phyloP scores from a whole-genome alignment of 2,888 invertebrate genomes.

The Orthosia cruda region DNA sequence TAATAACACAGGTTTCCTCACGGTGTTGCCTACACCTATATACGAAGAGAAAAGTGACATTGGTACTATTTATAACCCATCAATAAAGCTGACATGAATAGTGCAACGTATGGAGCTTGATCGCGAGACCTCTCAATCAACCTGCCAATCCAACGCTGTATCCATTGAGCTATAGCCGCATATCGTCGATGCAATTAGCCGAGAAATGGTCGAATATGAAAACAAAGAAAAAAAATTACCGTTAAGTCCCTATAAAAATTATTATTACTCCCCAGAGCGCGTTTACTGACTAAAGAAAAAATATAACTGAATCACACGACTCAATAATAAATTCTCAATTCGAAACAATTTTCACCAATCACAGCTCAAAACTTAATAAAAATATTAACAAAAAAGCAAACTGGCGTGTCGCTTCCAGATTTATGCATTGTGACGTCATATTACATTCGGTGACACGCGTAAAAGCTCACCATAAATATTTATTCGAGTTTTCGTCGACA shows the following conservation, averaged over 20 bases:
- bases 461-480: slow-evolving; percentile 72
- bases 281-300: slow-evolving; percentile 1
- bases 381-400: slow-evolving; percentile 41
- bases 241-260: slow-evolving; percentile 3
- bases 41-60: not conserved
- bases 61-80: not conserved
- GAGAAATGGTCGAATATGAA: slow-evolving; percentile 9
- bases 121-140: slow-evolving; percentile 23
- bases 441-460: slow-evolving; percentile 68
- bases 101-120: not conserved
- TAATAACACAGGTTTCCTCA: too few relatives aligned
- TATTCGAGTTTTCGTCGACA: slow-evolving; percentile 76
- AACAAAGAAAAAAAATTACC: slow-evolving; percentile 11
- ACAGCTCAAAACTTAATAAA: slow-evolving; percentile 43
- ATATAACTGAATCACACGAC: not conserved
- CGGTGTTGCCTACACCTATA: not conserved
- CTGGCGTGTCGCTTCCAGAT: slow-evolving; percentile 56
- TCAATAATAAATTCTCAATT: slow-evolving; percentile 31
- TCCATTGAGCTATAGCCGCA: slow-evolving; percentile 15
- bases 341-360: slow-evolving; percentile 43
- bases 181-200: slow-evolving; percentile 13
- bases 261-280: slow-evolving; percentile 23
- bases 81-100: slow-evolving; percentile 17
- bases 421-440: slow-evolving; percentile 65
- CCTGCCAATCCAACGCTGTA: slow-evolving; percentile 23